Conservation (phyloP, 2,797 vertebrate genomes). For the Manis pentadactyla region DNA sequence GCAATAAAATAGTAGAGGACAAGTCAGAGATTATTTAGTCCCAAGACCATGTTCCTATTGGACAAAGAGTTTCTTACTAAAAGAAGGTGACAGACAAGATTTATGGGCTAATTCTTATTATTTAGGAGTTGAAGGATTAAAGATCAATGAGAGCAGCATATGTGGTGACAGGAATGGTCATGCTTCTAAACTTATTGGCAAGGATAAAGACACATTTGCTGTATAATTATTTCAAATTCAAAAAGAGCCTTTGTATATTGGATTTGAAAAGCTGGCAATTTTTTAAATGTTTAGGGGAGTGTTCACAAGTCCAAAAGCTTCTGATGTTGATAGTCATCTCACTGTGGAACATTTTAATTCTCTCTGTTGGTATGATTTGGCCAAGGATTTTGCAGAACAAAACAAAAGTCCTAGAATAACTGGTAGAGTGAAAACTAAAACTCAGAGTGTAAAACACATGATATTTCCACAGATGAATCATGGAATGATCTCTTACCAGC, state of each 20-base stretch:
- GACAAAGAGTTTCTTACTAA: constrained; percentile 86
- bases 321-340: constrained; percentile 88
- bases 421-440: constrained; percentile 85
- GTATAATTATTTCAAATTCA: constrained; percentile 93
- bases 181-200: constrained; percentile 88
- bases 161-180: constrained; percentile 90
- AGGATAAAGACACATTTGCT: constrained; percentile 90
- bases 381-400: constrained; percentile 82
- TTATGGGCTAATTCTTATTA: constrained; percentile 92
- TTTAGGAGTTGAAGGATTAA: constrained; percentile 90
- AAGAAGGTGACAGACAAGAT: constrained; percentile 92
- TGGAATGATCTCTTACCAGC: constrained; percentile 91
- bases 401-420: constrained; percentile 88
- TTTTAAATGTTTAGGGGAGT: constrained; percentile 87
- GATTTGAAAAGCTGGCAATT: constrained; percentile 89
- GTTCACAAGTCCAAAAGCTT: constrained; percentile 92
- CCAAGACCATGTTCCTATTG: constrained; percentile 87
- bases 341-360: constrained; percentile 87
- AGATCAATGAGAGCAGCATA: constrained; percentile 91
- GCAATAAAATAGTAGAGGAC: constrained; percentile 93
- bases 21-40: constrained; percentile 93
- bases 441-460: constrained; percentile 85
- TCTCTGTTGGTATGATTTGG: constrained; percentile 88
- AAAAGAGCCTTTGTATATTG: constrained; percentile 94
- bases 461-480: constrained; percentile 91